A percentile compares a stretch with the other conserved stretches of the same genome.
Evolutionary conservation across 2,888 invertebrate species (phyloP).

Genomic region (Dasysyrphus albostriatus): DNA sequence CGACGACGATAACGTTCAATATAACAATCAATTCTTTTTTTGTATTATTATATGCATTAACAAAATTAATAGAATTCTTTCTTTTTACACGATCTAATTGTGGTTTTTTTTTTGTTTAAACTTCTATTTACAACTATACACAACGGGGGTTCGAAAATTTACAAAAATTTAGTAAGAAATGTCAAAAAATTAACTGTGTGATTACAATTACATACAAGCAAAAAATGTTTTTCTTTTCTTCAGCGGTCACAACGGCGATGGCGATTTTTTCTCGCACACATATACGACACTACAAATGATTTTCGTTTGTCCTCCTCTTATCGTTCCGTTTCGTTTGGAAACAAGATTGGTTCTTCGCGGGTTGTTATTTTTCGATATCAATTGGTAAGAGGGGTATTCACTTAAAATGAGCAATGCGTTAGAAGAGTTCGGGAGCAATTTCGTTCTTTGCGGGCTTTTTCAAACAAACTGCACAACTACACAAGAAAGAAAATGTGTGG

Average conservation of each 20-base stretch:
- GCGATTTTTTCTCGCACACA: conserved; percentile 22
- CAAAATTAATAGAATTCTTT: conserved; percentile 16
- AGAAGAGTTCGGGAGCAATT: conserved; percentile 32
- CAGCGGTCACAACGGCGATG: not conserved
- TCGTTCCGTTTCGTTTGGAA: conserved; percentile 24
- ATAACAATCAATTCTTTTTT: conserved; percentile 40
- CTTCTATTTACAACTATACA: conserved; percentile 68
- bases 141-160: conserved; percentile 48
- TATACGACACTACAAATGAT: conserved; percentile 7
- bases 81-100: conserved; percentile 44
- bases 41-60: not conserved
- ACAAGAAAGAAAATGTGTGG: conserved; percentile 18
- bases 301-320: conserved; percentile 38
- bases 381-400: conserved; percentile 45
- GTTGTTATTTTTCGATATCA: conserved; percentile 69
- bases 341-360: conserved; percentile 14
- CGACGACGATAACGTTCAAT: conserved; percentile 35
- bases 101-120: conserved; percentile 14
- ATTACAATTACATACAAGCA: conserved; percentile 29
- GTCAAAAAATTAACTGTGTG: conserved; percentile 33
- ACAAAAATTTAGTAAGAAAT: conserved; percentile 36
- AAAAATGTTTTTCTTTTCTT: conserved; percentile 28
- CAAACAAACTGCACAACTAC: conserved; percentile 27
- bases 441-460: conserved; percentile 8
- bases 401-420: conserved; percentile 4